Base-by-base conservation (phyloP, 92 coral and sea anemone genomes). In the Blastomussa wellsi region DNA sequence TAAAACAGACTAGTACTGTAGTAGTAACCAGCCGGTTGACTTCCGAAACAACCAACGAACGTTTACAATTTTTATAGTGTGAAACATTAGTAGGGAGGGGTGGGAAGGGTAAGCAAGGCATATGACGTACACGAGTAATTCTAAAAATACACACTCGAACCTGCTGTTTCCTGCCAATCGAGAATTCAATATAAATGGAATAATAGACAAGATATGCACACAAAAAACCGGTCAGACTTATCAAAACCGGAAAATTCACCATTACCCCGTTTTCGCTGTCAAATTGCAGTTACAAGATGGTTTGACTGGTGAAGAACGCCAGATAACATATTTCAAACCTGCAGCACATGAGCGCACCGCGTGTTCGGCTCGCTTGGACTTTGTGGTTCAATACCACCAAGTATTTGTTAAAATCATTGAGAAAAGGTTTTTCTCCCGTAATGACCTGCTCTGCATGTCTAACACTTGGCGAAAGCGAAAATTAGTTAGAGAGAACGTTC, bases 11-110 rank as follows among this genome's bases (percentile, higher is more conserved):
- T 17, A 33, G n/a, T n/a, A n/a, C n/a, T n/a, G n/a, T 26, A 35
- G 29, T 26, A 12, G 24, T 10, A 47, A 65, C 64, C 84, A 80
- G 84, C 84, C 86, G 86, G 55, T n/a, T 26, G n/a, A 33, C 26
- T 36, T 70, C 14, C 4, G 28, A 33, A 14, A n/a, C 35, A n/a
- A 32, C 70, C 4, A 20, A 20, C 41, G 44, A 20, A 20, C 41
- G 44, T 7, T 11, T 7, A 35, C 4, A 7, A 16, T 17, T 2
- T 29, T 29, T 48, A 10, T 32, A 47, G 1, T 1, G 22, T 13
- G 42, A 29, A 55, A 52, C 38, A 37, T 1, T 39, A 11, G 1
- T 13, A 39, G 86, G 86, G 86, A 82, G 86, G 86, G 78, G 86
- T 71, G 86, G 78, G 78, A 17, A 70, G 74, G 75, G 75, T 0